These are phyloP conservation scores for Irena cyanogastra DNA, from an alignment of 2,113 vertebrate genomes.

Conservation along the genomic window DNA sequence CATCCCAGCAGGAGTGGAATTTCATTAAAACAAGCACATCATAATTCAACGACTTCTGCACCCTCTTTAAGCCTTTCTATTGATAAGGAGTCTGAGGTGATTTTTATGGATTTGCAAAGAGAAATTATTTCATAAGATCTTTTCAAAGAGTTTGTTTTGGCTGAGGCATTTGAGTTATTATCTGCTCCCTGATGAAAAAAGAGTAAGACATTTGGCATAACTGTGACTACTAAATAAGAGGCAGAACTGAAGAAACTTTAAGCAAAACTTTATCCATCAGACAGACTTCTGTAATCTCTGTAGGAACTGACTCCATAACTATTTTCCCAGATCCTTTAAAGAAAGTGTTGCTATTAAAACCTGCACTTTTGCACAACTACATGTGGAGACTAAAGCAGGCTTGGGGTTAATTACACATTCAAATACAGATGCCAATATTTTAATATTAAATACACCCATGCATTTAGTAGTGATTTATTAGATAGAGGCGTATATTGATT, in stretches of 20 bases:
- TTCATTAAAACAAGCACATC: constrained; percentile 86
- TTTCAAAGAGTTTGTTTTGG: constrained; percentile 73
- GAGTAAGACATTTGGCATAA: constrained; percentile 76
- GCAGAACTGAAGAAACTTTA: constrained; percentile 62
- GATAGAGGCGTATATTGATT: background rate
- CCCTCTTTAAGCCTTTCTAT: constrained; percentile 74
- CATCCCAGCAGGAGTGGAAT: constrained; percentile 83
- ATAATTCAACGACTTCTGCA: constrained; percentile 83
- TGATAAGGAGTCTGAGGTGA: constrained; percentile 72
- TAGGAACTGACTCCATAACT: background rate
- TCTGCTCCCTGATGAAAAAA: constrained; percentile 79
- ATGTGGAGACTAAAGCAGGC: background rate
- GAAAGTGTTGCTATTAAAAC: background rate
- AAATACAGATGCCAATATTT: background rate
- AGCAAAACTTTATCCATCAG: background rate
- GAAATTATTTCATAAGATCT: constrained; percentile 77
- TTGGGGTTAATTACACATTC: background rate
- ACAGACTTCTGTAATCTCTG: background rate
- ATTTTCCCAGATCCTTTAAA: constrained; percentile 30
- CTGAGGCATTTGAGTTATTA: constrained; percentile 66
- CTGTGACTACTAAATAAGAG: constrained; percentile 70
- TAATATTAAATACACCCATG: background rate
- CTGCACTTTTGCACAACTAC: background rate
- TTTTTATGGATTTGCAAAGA: constrained; percentile 81
- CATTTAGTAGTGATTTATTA: background rate